Base-by-base conservation (phyloP, 2,888 invertebrate genomes). In the Drosophila hamatofila region DNA sequence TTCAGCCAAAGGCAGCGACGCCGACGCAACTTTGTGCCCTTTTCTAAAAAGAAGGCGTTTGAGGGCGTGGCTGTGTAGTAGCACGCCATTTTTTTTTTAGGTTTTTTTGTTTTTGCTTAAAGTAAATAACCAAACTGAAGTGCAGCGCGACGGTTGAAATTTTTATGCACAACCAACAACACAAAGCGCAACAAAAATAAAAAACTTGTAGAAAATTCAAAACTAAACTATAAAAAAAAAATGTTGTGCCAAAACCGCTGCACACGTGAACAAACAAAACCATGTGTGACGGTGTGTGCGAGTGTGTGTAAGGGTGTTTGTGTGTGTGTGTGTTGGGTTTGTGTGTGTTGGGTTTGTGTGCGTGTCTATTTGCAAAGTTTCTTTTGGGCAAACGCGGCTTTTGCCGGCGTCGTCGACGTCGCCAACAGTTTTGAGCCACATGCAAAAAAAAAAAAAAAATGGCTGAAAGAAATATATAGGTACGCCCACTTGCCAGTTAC, bases 51-150 rank as follows among this genome's bases (percentile, higher is more conserved):
- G 51, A 11, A 21, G n/a, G 41, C n/a, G 18, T 9, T 25, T 8
- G 44, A 21, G 23, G 60, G 25, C 23, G 21, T 30, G 51, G 14
- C 30, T 30, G 39, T 14, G 39, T 35, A 14, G 41, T 54, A 18
- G 49, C 23, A 16, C 57, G 42, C 30, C 27, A 12, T 30, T 33
- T 37, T 52, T 23, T 42, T 30, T 41, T 14, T 18, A 1, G 0
- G 2, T n/a, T 37, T 25, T 73, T 61, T 75, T 66, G 1, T 33
- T 42, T 33, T 75, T 56, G 65, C 71, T 60, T 64, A 42, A 61
- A 68, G 83, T 83, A 83, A 82, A 79, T 79, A 82, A 54, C 75
- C 72, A 33, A 81, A 68, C 56, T 75, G 67, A 73, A 84, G 88
- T 73, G 76, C 61, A 61, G 48, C 60, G 57, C 42, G 59, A 72